Base-by-base conservation (phyloP, 2,888 invertebrate species). In the Deroplatys truncata region DNA sequence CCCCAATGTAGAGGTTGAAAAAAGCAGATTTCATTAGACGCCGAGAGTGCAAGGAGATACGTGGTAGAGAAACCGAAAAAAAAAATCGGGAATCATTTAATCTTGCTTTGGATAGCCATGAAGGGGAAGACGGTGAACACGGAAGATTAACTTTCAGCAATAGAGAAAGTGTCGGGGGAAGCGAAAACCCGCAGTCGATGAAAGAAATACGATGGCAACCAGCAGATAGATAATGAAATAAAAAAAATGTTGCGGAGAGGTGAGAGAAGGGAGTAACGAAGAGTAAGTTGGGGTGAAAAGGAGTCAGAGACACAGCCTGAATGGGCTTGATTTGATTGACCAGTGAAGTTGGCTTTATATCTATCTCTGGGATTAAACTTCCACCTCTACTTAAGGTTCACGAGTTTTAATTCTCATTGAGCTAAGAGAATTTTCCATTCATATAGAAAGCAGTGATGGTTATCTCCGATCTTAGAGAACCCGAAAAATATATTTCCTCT, bases 111-210 rank as follows among this genome's bases (percentile, higher is more conserved):
- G 49, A 56, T 86, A 86, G 84, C 89, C 87, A 87, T 87, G 83
- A 89, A 87, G 31, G 87, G 43, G 25, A 72, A 56, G 56, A 56
- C 56, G 56, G 56, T 56, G 56, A 56, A 72, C 86, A 35, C 25
- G 8, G 43, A 87, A 89, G 87, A 89, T 89, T 89, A 84, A 87
- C 87, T 89, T 89, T 83, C n/a, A 84, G 87, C 89, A 87, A 87
- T 84, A 87, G 87, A 88, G 82, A 82, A 87, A 84, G 87, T 43
- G 89, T 84, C 86, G 82, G 31, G 83, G 87, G 83, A 31, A 83
- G 84, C 86, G 86, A 89, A 83, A 89, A 56, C 49, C 56, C 56
- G 25, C 56, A 16, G 56, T 25, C 86, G 83, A 89, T 89, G 89
- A 87, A 86, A 89, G 89, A 89, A 87, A 83, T 87, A 83, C 83